Percentiles rank a stretch among this genome's conserved stretches.
Evolutionary conservation across 2,797 vertebrate genomes (phyloP).

Genomic region (Helarctos malayanus): DNA sequence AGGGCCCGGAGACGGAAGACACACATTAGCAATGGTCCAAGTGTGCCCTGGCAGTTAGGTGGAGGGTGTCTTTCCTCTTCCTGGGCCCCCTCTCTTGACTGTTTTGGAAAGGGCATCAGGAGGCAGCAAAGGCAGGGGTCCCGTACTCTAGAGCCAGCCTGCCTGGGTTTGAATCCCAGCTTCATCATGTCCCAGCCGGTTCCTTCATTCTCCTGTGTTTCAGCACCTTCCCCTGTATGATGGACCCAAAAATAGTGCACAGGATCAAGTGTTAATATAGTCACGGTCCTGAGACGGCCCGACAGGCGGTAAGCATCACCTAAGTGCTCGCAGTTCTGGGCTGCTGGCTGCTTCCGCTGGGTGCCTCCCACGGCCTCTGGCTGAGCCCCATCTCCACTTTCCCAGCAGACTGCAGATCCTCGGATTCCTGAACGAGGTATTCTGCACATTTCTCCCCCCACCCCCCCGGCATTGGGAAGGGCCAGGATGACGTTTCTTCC

Average conservation of each 20-base stretch:
- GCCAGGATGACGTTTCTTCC: not conserved
- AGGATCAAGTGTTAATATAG: not conserved
- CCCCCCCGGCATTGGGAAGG: not conserved
- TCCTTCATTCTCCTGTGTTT: not conserved
- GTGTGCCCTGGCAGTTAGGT: not conserved
- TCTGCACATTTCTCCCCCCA: not conserved
- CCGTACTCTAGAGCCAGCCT: not conserved
- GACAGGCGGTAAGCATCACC: not conserved
- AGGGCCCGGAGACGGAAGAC: not conserved
- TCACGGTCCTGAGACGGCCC: not conserved
- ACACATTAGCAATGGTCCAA: accelerated
- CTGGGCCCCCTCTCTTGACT: not conserved
- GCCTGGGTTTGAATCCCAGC: not conserved
- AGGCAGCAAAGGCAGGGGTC: not conserved
- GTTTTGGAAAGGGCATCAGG: not conserved
- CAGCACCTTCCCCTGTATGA: not conserved
- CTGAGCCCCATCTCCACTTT: not conserved
- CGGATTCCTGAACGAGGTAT: not conserved
- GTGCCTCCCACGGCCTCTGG: not conserved
- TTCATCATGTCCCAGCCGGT: not conserved
- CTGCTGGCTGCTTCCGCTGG: accelerated
- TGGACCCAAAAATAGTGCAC: not conserved
- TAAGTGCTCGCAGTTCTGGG: accelerated
- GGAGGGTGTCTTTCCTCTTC: not conserved
- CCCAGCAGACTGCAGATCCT: not conserved